These are phyloP conservation scores for Nothocercus nigrocapillus DNA, from an alignment of 2,113 vertebrate species.

Conservation along the genomic window DNA sequence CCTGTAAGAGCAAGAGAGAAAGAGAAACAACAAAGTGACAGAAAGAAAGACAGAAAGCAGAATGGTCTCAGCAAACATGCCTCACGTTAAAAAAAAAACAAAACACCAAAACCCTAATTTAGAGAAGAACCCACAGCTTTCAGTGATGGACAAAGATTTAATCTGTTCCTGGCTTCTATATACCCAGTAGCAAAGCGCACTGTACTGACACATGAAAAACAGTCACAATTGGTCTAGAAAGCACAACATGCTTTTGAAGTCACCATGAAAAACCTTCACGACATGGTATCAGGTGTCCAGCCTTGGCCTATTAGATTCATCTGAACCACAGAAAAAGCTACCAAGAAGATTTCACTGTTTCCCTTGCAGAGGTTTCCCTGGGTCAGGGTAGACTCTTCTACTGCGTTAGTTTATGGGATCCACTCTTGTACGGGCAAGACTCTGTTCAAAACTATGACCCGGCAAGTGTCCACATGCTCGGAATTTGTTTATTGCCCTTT, in stretches of 20 bases:
- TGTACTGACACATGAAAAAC: background rate
- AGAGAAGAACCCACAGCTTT: background rate
- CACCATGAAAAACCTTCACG: background rate
- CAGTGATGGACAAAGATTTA: background rate
- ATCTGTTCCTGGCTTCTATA: background rate
- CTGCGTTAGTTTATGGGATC: background rate
- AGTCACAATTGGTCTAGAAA: background rate
- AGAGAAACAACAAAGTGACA: background rate
- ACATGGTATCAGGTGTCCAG: background rate
- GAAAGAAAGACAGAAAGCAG: background rate
- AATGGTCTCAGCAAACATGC: background rate
- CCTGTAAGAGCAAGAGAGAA: background rate
- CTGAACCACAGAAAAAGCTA: background rate
- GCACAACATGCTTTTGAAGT: background rate
- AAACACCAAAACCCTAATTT: background rate
- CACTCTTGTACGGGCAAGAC: background rate
- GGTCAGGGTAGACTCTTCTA: background rate
- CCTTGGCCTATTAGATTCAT: background rate
- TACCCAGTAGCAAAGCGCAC: background rate
- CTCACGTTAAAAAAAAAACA: background rate
- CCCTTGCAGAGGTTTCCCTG: background rate
- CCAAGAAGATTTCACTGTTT: background rate
- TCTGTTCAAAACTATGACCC: slow-evolving; percentile 34
- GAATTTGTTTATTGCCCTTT: slow-evolving; percentile 40
- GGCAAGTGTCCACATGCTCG: slow-evolving; percentile 28